Evolutionary conservation across 1,140 invertebrate genomes (phyloP).

Genomic region (Mya arenaria): DNA sequence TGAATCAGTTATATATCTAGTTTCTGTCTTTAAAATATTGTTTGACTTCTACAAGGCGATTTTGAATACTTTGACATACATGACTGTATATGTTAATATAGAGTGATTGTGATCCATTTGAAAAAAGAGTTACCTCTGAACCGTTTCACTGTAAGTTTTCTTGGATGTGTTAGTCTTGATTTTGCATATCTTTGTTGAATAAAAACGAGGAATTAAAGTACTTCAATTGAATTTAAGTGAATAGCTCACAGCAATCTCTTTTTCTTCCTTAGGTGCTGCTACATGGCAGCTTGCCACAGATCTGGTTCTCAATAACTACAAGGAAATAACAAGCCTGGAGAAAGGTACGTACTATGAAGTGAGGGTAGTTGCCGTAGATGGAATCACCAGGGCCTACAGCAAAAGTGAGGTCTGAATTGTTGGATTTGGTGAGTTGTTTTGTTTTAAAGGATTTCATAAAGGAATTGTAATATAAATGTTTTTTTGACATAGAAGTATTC

Average conservation of each 20-base stretch:
- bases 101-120: background rate
- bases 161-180: too few relatives aligned
- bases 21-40: background rate
- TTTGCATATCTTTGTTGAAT: background rate
- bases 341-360: conserved; percentile 93
- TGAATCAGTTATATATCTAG: background rate
- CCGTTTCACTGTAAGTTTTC: background rate
- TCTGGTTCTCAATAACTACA: conserved; percentile 72
- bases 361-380: conserved; percentile 95
- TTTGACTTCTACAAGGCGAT: background rate
- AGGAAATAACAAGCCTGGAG: conserved; percentile 89
- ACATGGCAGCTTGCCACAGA: conserved; percentile 73
- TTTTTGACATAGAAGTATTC: too few relatives aligned
- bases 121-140: background rate
- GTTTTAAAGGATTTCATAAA: too few relatives aligned
- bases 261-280: conserved; percentile 63
- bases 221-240: background rate
- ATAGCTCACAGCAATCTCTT: background rate
- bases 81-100: background rate
- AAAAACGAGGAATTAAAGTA: too few relatives aligned
- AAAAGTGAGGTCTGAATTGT: conserved; percentile 63
- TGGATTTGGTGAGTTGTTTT: conserved; percentile 66
- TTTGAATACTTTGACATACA: background rate
- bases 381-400: conserved; percentile 82
- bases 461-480: too few relatives aligned